Base-by-base conservation (phyloP, 1,140 invertebrate species). In the Mercenaria mercenaria region DNA sequence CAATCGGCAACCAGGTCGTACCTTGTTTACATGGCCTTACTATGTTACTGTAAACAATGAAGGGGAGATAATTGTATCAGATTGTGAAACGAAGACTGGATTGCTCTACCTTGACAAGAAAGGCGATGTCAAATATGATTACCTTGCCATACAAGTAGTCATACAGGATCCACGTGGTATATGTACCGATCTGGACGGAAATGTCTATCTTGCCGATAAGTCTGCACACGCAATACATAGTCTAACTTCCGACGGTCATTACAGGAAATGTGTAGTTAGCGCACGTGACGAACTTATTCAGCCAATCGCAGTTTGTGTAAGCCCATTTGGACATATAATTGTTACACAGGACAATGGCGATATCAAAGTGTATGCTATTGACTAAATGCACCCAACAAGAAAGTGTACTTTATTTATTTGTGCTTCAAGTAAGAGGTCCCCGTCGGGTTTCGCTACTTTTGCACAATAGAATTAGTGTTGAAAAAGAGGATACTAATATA, bases 1-100 rank as follows among this genome's bases (percentile, higher is more conserved):
- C 76, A 91, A 86, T 64, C 88, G 92, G 18, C 90, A 90, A 39
- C 88, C 85, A 23, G 88, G 91, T 4, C 72, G 83, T 20, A 81
- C 88, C 6, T 72, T 93, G 13, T 93, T 93, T 69, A 91, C 92
- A 6, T 93, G 92, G 92, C 92, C 92, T 8, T 93, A 93, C 79
- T 93, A 93, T 52, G 91, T 93, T n/a, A 91, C 89, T 20, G 89
- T 88, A 32, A 93, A 91, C 39, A 79, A 61, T 67, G 83, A 82
- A 32, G 92, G 92, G 37, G 92, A 93, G 81, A 91, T 93, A 37
- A 79, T 93, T 77, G 90, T 93, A 8, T 93, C 92, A 8, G 92
- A 93, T 50, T 93, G 92, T 79, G 91, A 93, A 74, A 90, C 92
- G 23, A 90, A 90, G 39, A 93, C 91, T 64, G 91, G 91, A 59